Evolutionary conservation across 2,113 vertebrate genomes (phyloP).

Genomic region (Crotalus horridus): DNA sequence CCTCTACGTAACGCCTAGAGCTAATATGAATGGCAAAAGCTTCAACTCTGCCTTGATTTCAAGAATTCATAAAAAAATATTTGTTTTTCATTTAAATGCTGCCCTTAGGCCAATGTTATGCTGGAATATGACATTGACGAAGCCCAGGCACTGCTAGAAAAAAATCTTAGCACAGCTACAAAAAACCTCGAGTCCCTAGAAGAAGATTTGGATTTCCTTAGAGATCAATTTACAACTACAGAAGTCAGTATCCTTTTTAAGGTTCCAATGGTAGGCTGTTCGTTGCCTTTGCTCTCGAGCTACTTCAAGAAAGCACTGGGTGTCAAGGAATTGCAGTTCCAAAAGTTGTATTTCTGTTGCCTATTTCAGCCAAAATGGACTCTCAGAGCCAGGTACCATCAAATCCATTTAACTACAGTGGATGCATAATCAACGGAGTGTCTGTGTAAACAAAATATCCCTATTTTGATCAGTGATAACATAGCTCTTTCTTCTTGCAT

Average conservation of each 20-base stretch:
- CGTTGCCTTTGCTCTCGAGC: neutral
- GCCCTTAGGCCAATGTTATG: slow-evolving; percentile 93
- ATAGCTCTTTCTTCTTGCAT: neutral
- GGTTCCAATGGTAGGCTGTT: neutral
- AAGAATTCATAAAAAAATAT: neutral
- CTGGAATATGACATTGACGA: slow-evolving; percentile 97
- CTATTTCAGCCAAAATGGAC: neutral
- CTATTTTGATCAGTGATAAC: neutral
- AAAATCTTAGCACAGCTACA: slow-evolving; percentile 90
- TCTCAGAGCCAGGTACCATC: neutral
- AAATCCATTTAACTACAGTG: neutral
- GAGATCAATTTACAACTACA: slow-evolving; percentile 98
- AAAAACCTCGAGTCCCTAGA: slow-evolving; percentile 92
- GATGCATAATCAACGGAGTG: neutral
- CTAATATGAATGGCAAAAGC: neutral
- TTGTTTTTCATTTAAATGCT: neutral
- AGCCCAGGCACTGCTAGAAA: slow-evolving; percentile 91
- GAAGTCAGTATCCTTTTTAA: slow-evolving; percentile 99
- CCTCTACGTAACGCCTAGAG: neutral
- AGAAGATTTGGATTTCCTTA: slow-evolving; percentile 94
- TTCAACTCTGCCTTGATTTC: neutral
- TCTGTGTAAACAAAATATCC: neutral
- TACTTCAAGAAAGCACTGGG: neutral
- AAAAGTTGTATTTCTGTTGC: neutral
- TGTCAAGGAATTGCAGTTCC: neutral